These are phyloP conservation scores for Vanessa cardui DNA, from an alignment of 2,888 invertebrate genomes.

Conservation along the genomic window DNA sequence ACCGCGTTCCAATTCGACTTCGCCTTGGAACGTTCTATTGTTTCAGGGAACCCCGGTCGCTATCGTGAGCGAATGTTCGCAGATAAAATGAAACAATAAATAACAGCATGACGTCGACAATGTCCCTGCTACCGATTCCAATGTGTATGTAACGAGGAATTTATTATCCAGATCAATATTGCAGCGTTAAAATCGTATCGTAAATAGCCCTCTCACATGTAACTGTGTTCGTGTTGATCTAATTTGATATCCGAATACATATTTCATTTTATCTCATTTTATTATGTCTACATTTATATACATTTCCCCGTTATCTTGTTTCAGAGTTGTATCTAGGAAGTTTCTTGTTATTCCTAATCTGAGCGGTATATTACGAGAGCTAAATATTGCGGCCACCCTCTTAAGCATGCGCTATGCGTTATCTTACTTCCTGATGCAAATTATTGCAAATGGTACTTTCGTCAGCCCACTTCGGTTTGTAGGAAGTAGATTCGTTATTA, in stretches of 20 bases:
- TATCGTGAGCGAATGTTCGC: constrained; percentile 49
- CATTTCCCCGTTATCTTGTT: constrained; percentile 35
- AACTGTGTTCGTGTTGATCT: constrained; percentile 29
- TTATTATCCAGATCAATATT: constrained; percentile 57
- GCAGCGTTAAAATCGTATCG: constrained; percentile 33
- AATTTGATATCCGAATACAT: constrained; percentile 32
- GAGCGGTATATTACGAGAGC: constrained; percentile 42
- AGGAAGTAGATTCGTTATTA: constrained; percentile 24
- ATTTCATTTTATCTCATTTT: constrained; percentile 30
- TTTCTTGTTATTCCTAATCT: constrained; percentile 41
- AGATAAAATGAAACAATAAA: constrained; percentile 62
- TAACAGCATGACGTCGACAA: constrained; percentile 61
- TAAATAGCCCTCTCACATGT: constrained; percentile 36
- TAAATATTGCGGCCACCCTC: constrained; percentile 55
- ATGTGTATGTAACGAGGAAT: constrained; percentile 55
- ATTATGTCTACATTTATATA: constrained; percentile 28
- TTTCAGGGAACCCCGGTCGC: constrained; percentile 44
- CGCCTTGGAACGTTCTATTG: constrained; percentile 47
- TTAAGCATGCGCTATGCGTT: constrained; percentile 55
- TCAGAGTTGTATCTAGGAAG: constrained; percentile 41
- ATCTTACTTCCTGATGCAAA: constrained; percentile 74
- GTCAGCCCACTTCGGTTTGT: constrained; percentile 35
- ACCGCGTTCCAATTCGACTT: constrained; percentile 54
- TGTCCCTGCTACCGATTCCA: constrained; percentile 60
- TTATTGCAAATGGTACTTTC: constrained; percentile 69